A percentile compares a stretch with the other conserved stretches of the same genome.
Evolutionary conservation across 1,140 invertebrate species (phyloP).

Genomic region (Nymphalis io): DNA sequence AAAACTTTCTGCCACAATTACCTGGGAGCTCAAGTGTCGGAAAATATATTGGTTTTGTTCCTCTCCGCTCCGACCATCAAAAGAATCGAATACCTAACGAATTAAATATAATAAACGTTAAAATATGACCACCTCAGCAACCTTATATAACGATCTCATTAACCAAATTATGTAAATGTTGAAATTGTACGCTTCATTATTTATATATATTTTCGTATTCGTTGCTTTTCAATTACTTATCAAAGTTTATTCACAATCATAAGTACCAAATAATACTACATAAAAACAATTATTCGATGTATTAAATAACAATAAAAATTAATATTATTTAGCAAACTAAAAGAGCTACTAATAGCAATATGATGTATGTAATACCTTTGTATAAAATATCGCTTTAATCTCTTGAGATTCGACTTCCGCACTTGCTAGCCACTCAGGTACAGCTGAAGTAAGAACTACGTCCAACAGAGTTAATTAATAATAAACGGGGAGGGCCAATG

Average conservation of each 20-base stretch:
- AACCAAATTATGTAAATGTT: neutral
- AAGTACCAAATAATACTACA: neutral
- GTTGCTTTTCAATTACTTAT: neutral
- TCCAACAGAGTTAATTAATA: conserved; percentile 60
- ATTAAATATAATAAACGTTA: conserved; percentile 13
- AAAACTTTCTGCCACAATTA: conserved; percentile 79
- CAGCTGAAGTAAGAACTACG: conserved; percentile 32
- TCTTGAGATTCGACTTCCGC: conserved; percentile 17
- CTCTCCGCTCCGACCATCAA: conserved; percentile 57
- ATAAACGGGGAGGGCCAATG: conserved; percentile 45
- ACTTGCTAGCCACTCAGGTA: conserved; percentile 13
- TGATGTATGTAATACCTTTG: conserved; percentile 6
- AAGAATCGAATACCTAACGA: conserved; percentile 54
- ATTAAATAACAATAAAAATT: neutral
- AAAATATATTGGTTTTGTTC: conserved; percentile 78
- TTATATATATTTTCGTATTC: neutral
- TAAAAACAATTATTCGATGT: neutral
- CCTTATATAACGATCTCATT: conserved; percentile 5
- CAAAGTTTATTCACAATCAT: neutral
- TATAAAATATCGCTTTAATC: conserved; percentile 17
- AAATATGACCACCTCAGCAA: neutral
- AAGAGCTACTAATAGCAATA: no score
- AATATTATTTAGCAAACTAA: neutral
- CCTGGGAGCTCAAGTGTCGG: conserved; percentile 77
- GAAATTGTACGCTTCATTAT: neutral